Percentiles rank a stretch among this genome's conserved stretches.
These are phyloP conservation scores for Trichomalopsis sarcophagae DNA, from an alignment of 1,140 invertebrate species.

Conservation along the genomic window DNA sequence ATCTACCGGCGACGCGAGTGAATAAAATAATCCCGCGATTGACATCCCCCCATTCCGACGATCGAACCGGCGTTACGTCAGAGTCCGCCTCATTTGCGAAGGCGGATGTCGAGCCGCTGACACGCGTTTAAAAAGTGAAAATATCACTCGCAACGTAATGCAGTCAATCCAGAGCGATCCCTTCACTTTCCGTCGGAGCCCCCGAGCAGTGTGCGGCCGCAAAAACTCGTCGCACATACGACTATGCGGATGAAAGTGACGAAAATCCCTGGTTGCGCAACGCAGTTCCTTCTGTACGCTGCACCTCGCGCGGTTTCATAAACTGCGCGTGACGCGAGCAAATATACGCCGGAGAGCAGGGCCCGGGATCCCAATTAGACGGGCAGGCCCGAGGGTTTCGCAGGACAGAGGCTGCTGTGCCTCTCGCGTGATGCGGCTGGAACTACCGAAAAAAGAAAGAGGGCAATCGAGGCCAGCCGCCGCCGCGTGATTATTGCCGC, in stretches of 20 bases:
- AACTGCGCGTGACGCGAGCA: background rate
- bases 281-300: background rate
- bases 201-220: background rate
- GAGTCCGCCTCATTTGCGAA: background rate
- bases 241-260: constrained; percentile 9
- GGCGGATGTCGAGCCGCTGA: background rate
- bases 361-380: constrained; percentile 26
- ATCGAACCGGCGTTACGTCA: too few relatives aligned
- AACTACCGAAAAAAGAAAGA: constrained; percentile 34
- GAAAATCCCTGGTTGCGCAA: constrained; percentile 19
- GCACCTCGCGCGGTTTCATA: background rate
- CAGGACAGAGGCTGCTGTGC: background rate
- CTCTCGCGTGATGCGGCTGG: background rate
- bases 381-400: background rate
- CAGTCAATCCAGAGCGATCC: background rate
- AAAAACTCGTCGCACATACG: constrained; percentile 19
- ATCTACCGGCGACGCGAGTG: background rate
- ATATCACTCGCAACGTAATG: constrained; percentile 8
- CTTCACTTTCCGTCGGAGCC: constrained; percentile 34
- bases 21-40: too few relatives aligned
- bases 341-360: background rate
- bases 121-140: constrained; percentile 40
- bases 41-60: too few relatives aligned
- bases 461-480: background rate
- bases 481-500: background rate